These are phyloP conservation scores for Drosophila seguyi DNA, from an alignment of 1,140 invertebrate genomes.

Conservation along the genomic window DNA sequence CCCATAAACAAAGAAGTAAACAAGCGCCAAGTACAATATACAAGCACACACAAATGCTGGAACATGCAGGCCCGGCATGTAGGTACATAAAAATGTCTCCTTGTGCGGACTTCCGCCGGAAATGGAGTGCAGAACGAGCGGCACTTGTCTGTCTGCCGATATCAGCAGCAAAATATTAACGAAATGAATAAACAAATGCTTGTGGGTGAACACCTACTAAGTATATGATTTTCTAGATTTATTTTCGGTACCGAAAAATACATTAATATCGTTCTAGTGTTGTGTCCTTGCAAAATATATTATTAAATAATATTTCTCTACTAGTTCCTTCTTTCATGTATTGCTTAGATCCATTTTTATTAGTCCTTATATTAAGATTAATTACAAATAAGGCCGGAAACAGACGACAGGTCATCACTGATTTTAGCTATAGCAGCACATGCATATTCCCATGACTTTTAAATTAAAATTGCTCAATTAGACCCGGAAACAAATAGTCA, in stretches of 20 bases:
- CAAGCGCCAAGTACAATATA: slow-evolving; percentile 71
- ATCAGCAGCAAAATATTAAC: slow-evolving; percentile 57
- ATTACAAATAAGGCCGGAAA: neutral
- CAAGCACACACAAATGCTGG: slow-evolving; percentile 2
- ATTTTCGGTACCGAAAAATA: neutral
- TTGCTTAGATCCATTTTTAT: neutral
- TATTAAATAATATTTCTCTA: too few species aligned
- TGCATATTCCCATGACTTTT: slow-evolving; percentile 2
- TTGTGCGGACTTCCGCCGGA: slow-evolving; percentile 72
- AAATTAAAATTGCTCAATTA: slow-evolving; percentile 20
- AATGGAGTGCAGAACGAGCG: slow-evolving; percentile 62
- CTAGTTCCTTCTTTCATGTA: neutral
- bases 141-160: slow-evolving; percentile 68
- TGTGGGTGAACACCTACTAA: neutral
- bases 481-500: neutral
- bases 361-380: too few species aligned
- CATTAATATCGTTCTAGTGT: neutral
- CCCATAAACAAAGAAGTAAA: slow-evolving; percentile 81
- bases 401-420: neutral
- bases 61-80: slow-evolving; percentile 25
- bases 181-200: slow-evolving; percentile 51
- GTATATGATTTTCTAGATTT: neutral
- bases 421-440: neutral
- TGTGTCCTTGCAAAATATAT: too few species aligned
- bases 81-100: slow-evolving; percentile 50